Base-by-base conservation (phyloP, 2,797 vertebrate species). In the Discoglossus pictus region DNA sequence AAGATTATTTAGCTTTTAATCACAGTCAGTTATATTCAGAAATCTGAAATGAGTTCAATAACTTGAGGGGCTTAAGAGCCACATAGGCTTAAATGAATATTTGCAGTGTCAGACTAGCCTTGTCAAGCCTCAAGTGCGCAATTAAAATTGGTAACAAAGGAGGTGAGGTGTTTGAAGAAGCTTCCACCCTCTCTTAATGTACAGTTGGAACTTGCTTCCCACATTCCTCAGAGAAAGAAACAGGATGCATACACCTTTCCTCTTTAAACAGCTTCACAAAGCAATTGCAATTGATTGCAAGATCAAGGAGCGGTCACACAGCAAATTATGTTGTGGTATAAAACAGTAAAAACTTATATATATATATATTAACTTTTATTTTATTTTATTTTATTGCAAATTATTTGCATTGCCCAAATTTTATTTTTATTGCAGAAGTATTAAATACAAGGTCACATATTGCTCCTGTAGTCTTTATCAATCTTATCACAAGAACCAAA, bases 211-310 rank as follows among this genome's bases (percentile, higher is more conserved):
- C 68, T 70, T 70, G 68, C 21, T 51, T 43, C 21, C 38, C 38
- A 25, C 68, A 71, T 71, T 71, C 52, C 61, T 36, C 52, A 35
- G 38, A 23, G 44, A 31, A 47, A 52, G 68, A 46, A 65, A 71
- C 61, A 71, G 68, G 68, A 71, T 71, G 61, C 24, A 42, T 38
- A 64, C 68, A 71, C 68, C 68, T 71, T 51, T 71, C 68, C 68
- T 71, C 36, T 39, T 12, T 13, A 21, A 51, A 59, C 61, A 71
- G 61, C 68, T 71, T n/a, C n/a, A n/a, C n/a, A n/a, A n/a, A n/a
- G n/a, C n/a, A n/a, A n/a, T n/a, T n/a, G 46, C 21, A 18, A 43
- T 25, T 58, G 17, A 24, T 39, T 36, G 23, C 36, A 47, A 23
- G 60, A 71, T 64, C 68, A 65, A 7, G 31, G 53, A 10, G n/a